Percentiles rank a stretch among this genome's conserved stretches.
phyloP scores from a whole-genome alignment of 1,140 invertebrate species.

The Diachasmimorpha longicaudata region DNA sequence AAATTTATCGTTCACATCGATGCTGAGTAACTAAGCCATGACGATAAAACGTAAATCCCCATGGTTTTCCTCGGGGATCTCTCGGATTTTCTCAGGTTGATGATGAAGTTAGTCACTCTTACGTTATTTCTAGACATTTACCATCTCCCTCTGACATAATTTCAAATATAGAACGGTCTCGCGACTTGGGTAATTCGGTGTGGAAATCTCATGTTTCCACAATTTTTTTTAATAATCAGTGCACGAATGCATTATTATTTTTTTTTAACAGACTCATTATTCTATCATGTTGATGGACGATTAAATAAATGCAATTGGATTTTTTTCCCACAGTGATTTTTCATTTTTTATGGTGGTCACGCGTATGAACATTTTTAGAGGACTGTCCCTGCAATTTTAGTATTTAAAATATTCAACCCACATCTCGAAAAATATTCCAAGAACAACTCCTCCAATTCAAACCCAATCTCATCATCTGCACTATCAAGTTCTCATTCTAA shows the following conservation, averaged over 20 bases:
- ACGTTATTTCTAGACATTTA: constrained; percentile 39
- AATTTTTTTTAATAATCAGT: neutral
- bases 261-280: no score
- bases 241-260: no score
- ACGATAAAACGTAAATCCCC: neutral
- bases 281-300: no score
- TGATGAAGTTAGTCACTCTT: neutral
- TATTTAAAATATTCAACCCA: no score
- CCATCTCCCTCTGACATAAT: constrained; percentile 45
- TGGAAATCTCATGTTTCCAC: neutral
- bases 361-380: no score
- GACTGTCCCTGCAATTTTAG: no score
- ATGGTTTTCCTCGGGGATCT: neutral
- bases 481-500: neutral
- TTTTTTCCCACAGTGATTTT: no score
- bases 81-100: neutral
- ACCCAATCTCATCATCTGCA: no score
- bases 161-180: constrained; percentile 34
- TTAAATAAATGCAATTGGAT: no score
- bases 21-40: neutral
- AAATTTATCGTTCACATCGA: neutral
- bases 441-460: no score
- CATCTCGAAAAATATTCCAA: no score
- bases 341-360: no score
- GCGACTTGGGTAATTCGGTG: neutral